phyloP scores from a whole-genome alignment of 2,113 vertebrate species.

The Ceyx melanurus region DNA sequence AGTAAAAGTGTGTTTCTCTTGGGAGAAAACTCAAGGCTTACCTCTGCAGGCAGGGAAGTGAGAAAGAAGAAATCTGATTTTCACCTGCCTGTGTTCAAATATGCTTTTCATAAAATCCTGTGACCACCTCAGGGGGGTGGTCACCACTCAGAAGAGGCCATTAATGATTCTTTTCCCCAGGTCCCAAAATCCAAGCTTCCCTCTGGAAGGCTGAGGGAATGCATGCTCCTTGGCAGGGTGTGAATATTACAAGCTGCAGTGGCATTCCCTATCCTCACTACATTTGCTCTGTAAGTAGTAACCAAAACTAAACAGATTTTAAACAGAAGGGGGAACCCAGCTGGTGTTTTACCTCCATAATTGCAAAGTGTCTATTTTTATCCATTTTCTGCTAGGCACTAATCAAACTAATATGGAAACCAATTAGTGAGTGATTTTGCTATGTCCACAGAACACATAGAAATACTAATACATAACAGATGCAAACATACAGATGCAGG shows the following conservation, averaged over 20 bases:
- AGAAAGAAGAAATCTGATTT: background rate
- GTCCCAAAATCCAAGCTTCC: background rate
- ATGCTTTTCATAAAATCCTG: background rate
- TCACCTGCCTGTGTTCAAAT: background rate
- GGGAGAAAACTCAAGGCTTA: background rate
- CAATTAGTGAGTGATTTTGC: conserved; percentile 9
- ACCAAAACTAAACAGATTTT: background rate
- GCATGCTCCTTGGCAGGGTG: background rate
- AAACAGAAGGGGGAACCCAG: conserved; percentile 1
- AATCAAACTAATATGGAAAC: conserved; percentile 18
- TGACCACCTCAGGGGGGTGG: too few species aligned
- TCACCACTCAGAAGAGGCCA: background rate
- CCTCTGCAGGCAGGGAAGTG: background rate
- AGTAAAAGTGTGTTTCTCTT: background rate
- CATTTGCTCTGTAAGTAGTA: background rate
- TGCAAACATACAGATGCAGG: background rate
- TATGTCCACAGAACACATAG: background rate
- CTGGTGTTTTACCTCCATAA: conserved; percentile 9
- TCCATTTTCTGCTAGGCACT: background rate
- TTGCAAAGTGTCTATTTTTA: conserved; percentile 24
- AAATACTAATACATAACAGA: background rate
- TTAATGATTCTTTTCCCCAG: background rate
- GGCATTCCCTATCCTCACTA: background rate
- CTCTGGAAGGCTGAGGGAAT: background rate
- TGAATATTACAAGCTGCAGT: background rate